A percentile compares a stretch with the other conserved stretches of the same genome.
Conservation (phyloP, 2,888 invertebrate genomes). For the Sepioteuthis lessoniana region DNA sequence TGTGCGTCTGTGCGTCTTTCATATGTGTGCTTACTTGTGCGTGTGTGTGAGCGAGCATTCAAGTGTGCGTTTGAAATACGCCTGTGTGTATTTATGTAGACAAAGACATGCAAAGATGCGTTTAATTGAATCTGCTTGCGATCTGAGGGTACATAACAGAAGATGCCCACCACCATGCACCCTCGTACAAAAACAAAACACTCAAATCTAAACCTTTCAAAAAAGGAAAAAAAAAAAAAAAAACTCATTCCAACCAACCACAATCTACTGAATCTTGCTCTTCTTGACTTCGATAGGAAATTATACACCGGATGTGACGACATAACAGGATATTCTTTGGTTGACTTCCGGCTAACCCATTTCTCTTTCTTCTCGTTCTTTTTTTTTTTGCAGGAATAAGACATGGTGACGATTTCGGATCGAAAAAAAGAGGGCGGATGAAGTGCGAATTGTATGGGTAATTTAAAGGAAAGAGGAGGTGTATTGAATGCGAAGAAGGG, state of each 20-base stretch:
- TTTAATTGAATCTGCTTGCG: not conserved
- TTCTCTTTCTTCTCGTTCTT: not conserved
- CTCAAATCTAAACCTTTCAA: not conserved
- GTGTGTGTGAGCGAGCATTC: not conserved
- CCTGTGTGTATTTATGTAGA: not conserved
- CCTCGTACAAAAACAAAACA: not conserved
- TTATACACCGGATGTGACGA: constrained; percentile 17
- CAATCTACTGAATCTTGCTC: not conserved
- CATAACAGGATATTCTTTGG: not conserved
- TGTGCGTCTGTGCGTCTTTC: not conserved
- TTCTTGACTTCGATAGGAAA: constrained; percentile 14
- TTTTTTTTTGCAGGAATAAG: not conserved
- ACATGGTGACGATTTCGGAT: not conserved
- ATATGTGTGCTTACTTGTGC: not conserved
- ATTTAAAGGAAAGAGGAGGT: not conserved
- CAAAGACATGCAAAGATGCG: not conserved
- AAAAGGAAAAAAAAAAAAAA: not conserved
- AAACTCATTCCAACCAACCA: not conserved
- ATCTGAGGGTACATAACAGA: not conserved
- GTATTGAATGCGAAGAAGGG: not conserved
- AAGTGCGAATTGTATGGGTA: not conserved
- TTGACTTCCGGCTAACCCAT: constrained; percentile 33
- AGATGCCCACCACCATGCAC: not conserved
- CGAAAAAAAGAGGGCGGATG: not conserved
- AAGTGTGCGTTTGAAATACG: too few species aligned